Evolutionary conservation across 1,140 invertebrate species (phyloP).

Genomic region (Apocrypta bakeri): DNA sequence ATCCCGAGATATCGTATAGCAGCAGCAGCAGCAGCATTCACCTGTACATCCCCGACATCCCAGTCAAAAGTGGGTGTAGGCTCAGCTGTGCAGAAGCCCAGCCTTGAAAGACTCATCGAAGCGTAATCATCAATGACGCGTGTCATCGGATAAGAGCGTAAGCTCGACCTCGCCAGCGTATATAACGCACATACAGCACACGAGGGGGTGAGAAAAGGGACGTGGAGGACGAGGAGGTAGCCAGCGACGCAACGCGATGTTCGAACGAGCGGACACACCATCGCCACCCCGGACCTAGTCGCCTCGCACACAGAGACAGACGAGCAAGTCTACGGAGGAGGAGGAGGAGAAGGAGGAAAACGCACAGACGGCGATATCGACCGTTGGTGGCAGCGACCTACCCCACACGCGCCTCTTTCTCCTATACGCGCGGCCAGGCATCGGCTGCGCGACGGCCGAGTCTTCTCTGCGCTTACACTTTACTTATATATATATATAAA

Average conservation of each 20-base stretch:
- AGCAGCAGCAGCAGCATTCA: not conserved
- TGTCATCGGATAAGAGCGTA: constrained; percentile 43
- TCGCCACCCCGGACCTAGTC: constrained; percentile 11
- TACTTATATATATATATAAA: too few relatives aligned
- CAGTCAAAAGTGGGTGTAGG: constrained; percentile 33
- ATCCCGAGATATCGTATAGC: too few relatives aligned
- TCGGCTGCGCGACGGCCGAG: constrained; percentile 18
- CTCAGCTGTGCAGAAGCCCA: constrained; percentile 23
- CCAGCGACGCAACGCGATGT: not conserved
- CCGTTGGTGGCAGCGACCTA: constrained; percentile 67
- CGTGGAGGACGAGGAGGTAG: not conserved
- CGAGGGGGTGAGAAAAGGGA: not conserved
- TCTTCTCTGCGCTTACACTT: constrained; percentile 57
- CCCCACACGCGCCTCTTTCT: constrained; percentile 62
- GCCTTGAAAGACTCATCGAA: not conserved
- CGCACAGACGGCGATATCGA: constrained; percentile 72
- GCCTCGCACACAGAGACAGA: not conserved
- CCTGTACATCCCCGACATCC: not conserved
- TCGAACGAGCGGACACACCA: not conserved
- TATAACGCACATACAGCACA: not conserved
- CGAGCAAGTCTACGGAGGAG: constrained; percentile 36
- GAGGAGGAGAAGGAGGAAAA: constrained; percentile 59
- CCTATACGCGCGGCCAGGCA: constrained; percentile 48
- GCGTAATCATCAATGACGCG: constrained; percentile 43
- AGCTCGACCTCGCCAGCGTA: not conserved